These are phyloP conservation scores for Hybognathus amarus DNA, from an alignment of 2,797 vertebrate genomes.

Conservation along the genomic window DNA sequence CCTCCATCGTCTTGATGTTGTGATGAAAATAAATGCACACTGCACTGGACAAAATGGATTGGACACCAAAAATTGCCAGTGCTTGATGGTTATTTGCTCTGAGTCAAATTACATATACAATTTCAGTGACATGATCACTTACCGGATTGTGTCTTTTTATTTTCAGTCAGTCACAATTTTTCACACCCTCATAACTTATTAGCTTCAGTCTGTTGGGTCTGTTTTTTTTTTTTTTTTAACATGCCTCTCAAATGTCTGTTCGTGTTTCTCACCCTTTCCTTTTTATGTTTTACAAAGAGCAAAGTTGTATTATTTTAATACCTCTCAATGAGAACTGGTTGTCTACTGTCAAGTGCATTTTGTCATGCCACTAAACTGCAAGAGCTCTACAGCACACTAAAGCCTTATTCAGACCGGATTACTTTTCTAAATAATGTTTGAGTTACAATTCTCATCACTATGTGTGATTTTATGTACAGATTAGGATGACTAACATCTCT, in stretches of 20 bases:
- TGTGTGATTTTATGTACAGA: background rate
- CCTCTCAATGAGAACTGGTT: constrained; percentile 9
- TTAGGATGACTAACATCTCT: background rate
- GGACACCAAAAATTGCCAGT: background rate
- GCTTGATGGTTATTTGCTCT: background rate
- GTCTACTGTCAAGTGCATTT: constrained; percentile 7
- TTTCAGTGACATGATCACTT: constrained; percentile 11
- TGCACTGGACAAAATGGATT: background rate
- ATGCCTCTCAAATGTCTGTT: constrained; percentile 11
- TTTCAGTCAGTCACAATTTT: constrained; percentile 7
- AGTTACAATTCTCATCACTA: background rate
- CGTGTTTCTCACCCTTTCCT: background rate
- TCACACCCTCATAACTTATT: constrained; percentile 8
- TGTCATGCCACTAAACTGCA: constrained; percentile 16
- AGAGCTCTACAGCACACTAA: constrained; percentile 20
- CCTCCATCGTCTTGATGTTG: background rate
- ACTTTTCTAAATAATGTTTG: background rate
- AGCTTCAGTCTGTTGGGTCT: constrained; percentile 17
- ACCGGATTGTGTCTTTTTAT: background rate
- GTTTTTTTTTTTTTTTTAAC: background rate
- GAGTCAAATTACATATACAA: background rate
- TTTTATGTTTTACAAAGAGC: constrained; percentile 15
- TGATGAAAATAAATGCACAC: background rate
- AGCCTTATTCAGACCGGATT: background rate
- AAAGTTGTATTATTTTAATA: constrained; percentile 14